These are phyloP conservation scores for Zaprionus lachaisei DNA, from an alignment of 1,140 invertebrate genomes.

Conservation along the genomic window DNA sequence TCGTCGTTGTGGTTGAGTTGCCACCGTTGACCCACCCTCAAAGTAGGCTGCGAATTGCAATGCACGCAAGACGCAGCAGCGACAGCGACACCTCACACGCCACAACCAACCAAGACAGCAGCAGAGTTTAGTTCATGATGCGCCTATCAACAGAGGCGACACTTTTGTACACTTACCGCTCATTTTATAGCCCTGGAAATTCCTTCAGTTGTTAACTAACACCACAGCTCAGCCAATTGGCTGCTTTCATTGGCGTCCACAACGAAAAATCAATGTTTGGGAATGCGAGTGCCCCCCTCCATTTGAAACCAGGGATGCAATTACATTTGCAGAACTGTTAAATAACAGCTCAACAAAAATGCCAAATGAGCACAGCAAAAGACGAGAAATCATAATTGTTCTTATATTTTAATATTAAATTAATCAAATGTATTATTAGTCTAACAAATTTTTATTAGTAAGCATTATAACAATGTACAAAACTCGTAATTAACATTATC, in stretches of 20 bases:
- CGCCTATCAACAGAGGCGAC: background rate
- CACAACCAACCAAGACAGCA: background rate
- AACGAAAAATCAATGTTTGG: conserved; percentile 59
- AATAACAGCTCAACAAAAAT: conserved; percentile 26
- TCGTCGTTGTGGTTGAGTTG: conserved; percentile 5
- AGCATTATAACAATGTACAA: background rate
- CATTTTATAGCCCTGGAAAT: conserved; percentile 37
- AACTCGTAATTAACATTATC: background rate
- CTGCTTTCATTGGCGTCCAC: conserved; percentile 38
- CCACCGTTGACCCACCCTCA: conserved; percentile 31
- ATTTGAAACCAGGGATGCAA: conserved; percentile 41
- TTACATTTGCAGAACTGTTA: conserved; percentile 25
- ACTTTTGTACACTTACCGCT: conserved; percentile 34
- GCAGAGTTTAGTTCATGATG: background rate
- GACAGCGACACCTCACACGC: background rate
- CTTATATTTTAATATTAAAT: background rate
- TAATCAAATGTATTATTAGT: background rate
- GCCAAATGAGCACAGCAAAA: background rate
- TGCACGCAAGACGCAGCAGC: conserved; percentile 19
- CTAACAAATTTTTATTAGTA: background rate
- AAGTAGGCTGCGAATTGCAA: conserved; percentile 52
- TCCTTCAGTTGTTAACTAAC: conserved; percentile 30
- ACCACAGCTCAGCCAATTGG: conserved; percentile 25
- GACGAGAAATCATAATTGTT: background rate
- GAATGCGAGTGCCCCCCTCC: conserved; percentile 51